phyloP scores from a whole-genome alignment of 2,797 vertebrate genomes.

The Amblyraja radiata region DNA sequence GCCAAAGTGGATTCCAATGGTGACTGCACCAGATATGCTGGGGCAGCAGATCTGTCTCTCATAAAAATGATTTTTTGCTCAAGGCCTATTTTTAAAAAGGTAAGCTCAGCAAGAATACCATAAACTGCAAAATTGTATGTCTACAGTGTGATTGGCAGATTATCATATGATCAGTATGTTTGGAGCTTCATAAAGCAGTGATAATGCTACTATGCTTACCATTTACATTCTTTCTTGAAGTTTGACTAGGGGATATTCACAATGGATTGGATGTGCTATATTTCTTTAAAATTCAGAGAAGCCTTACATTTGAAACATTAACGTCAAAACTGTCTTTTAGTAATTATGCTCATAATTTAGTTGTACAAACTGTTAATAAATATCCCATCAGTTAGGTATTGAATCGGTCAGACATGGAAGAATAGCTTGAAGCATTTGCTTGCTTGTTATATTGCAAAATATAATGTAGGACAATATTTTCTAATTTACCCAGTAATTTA shows the following conservation, averaged over 20 bases:
- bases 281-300: not conserved
- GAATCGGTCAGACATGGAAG: no score
- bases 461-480: no score
- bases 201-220: not conserved
- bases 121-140: not conserved
- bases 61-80: not conserved
- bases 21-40: no score
- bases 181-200: no score
- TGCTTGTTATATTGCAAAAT: no score
- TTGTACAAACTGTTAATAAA: not conserved
- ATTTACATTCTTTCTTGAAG: not conserved
- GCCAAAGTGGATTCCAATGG: no score
- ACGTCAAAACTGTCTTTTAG: not conserved
- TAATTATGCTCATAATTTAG: not conserved
- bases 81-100: not conserved
- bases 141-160: not conserved
- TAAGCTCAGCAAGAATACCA: no score
- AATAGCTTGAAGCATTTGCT: no score
- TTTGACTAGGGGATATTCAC: not conserved
- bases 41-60: no score
- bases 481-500: no score
- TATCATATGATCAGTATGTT: not conserved
- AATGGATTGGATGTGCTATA: not conserved
- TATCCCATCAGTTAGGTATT: no score
- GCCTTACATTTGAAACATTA: not conserved